Base-by-base conservation (phyloP, 2,888 invertebrate genomes). In the Spilosoma lubricipeda region DNA sequence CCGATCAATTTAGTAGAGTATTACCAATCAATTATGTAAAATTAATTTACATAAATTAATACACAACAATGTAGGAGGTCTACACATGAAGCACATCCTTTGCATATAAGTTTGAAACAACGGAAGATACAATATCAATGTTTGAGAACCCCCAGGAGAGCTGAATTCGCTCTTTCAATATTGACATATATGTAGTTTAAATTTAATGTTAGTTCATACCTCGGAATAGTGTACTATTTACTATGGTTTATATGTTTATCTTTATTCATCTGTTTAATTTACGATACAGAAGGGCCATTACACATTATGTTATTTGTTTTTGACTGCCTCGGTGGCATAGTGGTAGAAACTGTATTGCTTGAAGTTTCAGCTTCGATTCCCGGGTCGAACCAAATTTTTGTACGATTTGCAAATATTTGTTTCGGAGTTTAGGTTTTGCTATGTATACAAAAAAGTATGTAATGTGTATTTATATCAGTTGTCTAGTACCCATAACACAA, bases 71-170 rank as follows among this genome's bases (percentile, higher is more conserved):
- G 36, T 69, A 27, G 39, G 9, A 15, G 18, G 56, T 30, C 30
- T 20, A 30, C 69, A 69, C 7, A 36, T 69, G 33, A 13, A 9
- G 3, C 13, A 36, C 52, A 18, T 56, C 27, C 33, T 52, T 52
- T 39, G 39, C 23, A 36, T 52, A 56, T 56, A 39, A 70, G 9
- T 70, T 70, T 56, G 56, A 59, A 59, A 39, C 69, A 69, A 59
- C n/a, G 39, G 56, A 39, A 70, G 56, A 27, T n/a, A 9, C n/a
- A 11, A 27, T 70, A 52, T 39, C 39, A 69, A n/a, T 69, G 56
- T 69, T n/a, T 23, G 69, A 30, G n/a, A 23, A 56, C 56, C 18
- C 69, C 69, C 69, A 39, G 18, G 69, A 70, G 69, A 70, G n/a
- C 36, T 59, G 27, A 70, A 27, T 39, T 9, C 23, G 33, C 63